Evolutionary conservation across 2,888 invertebrate genomes (phyloP), one percentile per base, ranked within the genome.

Genomic region (Brachyopa scutellaris): DNA sequence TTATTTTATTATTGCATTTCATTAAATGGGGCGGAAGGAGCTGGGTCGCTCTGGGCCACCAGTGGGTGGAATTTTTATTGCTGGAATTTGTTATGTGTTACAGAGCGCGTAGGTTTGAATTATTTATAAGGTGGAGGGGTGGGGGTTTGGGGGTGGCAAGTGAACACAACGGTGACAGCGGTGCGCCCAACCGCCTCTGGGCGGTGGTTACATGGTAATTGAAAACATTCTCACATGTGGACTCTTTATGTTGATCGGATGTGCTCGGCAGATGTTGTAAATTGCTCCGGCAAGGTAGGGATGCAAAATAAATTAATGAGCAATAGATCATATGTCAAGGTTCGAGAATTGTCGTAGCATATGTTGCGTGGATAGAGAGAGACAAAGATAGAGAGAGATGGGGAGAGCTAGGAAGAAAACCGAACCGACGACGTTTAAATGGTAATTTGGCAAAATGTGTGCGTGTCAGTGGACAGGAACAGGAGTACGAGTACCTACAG

Each of bases 1-100:
- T 57, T 76, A 74, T 76, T 74, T 69, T 80, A 69, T 76, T 69
- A 74, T 76, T 80, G 80, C 80, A 69, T 80, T 74, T 80, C 80
- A 80, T 76, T 80, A 76, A 74, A 62, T 51, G 26, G 42, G 49
- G 49, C 26, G 19, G 26, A 21, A 31, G 9, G 36, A n/a, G 15
- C 13, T 36, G 31, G 13, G 9, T 17, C 26, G 19, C 26, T 5
- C 47, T 33, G 53, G 61, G 40, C 33, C 57, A 66, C 23, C n/a
- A n/a, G n/a, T 19, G 74, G 69, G 76, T 33, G 80, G 80, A 74
- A 80, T 80, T 80, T 80, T 69, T 80, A 76, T 69, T 67, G 51
- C 67, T 42, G 49, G 62, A 80, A 80, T 80, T 80, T 80, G 80
- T 80, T 76, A 69, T 69, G 69, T 76, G 67, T 69, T 76, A 62